A percentile compares a stretch with the other conserved stretches of the same genome.
phyloP scores from a whole-genome alignment of 2,797 vertebrate species.

The Neomorphus geoffroyi region DNA sequence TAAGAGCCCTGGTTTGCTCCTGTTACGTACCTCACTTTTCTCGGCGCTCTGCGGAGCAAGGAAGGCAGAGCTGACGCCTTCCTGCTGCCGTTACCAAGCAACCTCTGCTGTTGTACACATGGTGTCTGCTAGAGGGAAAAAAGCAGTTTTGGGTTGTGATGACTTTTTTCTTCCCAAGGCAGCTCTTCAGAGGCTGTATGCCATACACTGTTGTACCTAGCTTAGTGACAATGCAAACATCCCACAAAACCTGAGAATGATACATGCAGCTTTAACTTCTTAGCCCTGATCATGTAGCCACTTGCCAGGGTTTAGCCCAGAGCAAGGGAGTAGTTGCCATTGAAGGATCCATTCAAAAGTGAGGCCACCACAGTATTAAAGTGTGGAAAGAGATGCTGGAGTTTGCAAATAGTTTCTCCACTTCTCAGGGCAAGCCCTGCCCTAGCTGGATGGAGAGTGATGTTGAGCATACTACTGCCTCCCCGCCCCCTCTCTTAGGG shows the following conservation, averaged over 20 bases:
- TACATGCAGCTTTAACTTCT: neutral
- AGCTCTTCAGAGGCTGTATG: neutral
- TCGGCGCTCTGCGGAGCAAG: neutral
- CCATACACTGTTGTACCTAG: fast-evolving
- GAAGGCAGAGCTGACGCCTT: conserved; percentile 21
- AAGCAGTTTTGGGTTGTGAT: neutral
- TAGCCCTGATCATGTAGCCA: neutral
- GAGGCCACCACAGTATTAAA: neutral
- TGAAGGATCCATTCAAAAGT: neutral
- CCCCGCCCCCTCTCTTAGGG: neutral
- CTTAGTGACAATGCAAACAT: neutral
- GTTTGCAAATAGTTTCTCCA: neutral
- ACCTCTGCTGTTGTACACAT: conserved; percentile 22
- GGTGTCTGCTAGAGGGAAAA: conserved; percentile 32
- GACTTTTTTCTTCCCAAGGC: neutral
- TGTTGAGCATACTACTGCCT: neutral
- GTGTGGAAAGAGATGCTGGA: neutral
- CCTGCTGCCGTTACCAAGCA: conserved; percentile 39
- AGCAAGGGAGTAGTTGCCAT: neutral
- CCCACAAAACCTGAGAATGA: neutral
- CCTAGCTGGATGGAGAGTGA: neutral
- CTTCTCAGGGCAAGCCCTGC: neutral
- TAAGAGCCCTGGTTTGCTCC: neutral
- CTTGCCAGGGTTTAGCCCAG: neutral
- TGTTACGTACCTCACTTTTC: neutral